Evolutionary conservation across 2,888 invertebrate genomes (phyloP).

Genomic region (Stenodera caucasica): DNA sequence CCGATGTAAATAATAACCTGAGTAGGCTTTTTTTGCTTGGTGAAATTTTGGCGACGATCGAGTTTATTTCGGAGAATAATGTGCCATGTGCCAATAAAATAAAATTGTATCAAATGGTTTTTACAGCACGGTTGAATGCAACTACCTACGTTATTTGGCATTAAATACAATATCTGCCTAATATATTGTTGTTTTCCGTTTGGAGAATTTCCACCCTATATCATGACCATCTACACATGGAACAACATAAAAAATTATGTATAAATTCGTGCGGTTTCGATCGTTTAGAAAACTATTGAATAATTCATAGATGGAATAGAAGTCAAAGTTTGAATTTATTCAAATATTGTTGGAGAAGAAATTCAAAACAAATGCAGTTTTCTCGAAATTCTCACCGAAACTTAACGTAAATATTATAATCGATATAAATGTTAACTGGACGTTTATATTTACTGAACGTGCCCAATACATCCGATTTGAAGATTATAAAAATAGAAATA

Average conservation of each 20-base stretch:
- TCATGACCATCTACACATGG: background rate
- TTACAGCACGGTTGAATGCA: background rate
- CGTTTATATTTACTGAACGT: too few species aligned
- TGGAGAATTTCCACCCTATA: background rate
- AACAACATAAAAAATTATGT: too few species aligned
- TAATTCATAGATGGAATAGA: too few species aligned
- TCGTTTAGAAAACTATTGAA: background rate
- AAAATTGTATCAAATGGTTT: background rate
- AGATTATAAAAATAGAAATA: too few species aligned
- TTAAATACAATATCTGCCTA: background rate
- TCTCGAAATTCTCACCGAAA: too few species aligned
- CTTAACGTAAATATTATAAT: too few species aligned
- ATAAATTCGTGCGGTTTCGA: background rate
- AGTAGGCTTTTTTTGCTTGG: background rate
- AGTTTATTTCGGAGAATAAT: background rate
- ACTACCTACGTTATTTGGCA: constrained; percentile 2
- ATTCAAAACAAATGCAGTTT: too few species aligned
- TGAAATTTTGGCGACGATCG: background rate
- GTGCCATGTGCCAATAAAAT: constrained; percentile 1
- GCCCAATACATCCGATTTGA: too few species aligned
- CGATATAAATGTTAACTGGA: too few species aligned
- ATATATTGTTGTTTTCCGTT: background rate
- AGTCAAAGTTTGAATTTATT: too few species aligned
- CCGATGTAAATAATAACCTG: background rate
- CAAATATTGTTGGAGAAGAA: too few species aligned